Evolutionary conservation across 2,113 vertebrate species (phyloP), one percentile per base, ranked within the genome.

Genomic region (Nansenia antarctica): DNA sequence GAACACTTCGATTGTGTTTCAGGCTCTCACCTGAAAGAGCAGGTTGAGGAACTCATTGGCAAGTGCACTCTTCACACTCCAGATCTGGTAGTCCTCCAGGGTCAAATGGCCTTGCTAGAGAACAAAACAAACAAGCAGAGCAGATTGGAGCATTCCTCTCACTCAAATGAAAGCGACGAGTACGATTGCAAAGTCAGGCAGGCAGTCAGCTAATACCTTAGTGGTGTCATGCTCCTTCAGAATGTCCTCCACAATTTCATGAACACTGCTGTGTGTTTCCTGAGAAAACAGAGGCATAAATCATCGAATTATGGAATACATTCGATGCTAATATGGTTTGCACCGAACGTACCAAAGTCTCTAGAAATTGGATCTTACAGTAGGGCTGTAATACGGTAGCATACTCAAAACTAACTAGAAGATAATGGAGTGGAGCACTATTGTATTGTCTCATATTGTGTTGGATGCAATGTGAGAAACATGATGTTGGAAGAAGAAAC

Each of bases 11-110:
- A n/a, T n/a, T n/a, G n/a, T 15, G 3, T 42, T 15, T 11, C 55
- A 22, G 5, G 29, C 18, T 34, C 54, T 37, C 86, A 95, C 95
- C 94, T 96, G 95, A 81, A 96, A 96, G 32, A 96, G 92, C 2
- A 96, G 92, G 81, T 95, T 96, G 84, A 96, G 88, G 82, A 96
- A 96, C 73, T 95, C 94, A 71, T 94, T 94, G 86, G 94, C 94
- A 73, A 96, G 92, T 14, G 94, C 92, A 79, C 94, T 95, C 90
- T 95, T 94, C 80, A 96, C 95, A 64, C 94, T 95, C 95, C 95
- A 96, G 52, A 96, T 96, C 90, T 96, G 95, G 85, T 96, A 96
- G 77, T 96, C 95, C 84, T 96, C 95, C 68, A 96, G 90, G 52
- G 93, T 94, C 73, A 95, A 90, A 67, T 95, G 93, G n/a, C 94